Evolutionary conservation across 1,140 invertebrate genomes (phyloP).

Genomic region (Tetramorium simillimum): DNA sequence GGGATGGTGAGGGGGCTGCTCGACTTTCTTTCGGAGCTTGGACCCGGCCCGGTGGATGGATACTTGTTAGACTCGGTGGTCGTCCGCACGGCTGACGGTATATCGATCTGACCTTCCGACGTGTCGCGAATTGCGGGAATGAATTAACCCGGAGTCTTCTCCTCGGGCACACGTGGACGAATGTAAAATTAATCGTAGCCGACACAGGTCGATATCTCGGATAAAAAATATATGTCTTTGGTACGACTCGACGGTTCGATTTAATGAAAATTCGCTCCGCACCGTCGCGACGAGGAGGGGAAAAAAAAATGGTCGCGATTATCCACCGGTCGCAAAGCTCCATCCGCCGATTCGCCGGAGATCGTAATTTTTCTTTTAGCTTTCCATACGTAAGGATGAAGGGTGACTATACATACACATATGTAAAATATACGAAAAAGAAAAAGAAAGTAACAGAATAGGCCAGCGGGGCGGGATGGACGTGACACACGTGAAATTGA

Average conservation of each 20-base stretch:
- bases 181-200: slow-evolving; percentile 7
- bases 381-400: background rate
- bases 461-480: slow-evolving; percentile 31
- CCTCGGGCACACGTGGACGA: background rate
- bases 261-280: background rate
- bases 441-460: slow-evolving; percentile 27
- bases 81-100: background rate
- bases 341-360: slow-evolving; percentile 3
- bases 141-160: slow-evolving; percentile 11
- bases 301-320: slow-evolving; percentile 3
- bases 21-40: slow-evolving; percentile 32
- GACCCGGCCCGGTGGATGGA: slow-evolving; percentile 23
- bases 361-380: background rate
- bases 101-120: slow-evolving; percentile 47
- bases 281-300: no score
- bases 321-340: slow-evolving; percentile 20
- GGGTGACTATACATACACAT: slow-evolving; percentile 40
- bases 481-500: slow-evolving; percentile 55
- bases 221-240: background rate
- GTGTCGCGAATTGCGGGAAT: slow-evolving; percentile 4
- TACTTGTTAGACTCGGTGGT: slow-evolving; percentile 20
- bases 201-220: background rate
- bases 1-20: background rate
- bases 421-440: slow-evolving; percentile 32
- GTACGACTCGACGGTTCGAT: background rate